Conservation (phyloP, 2,797 vertebrate species). For the Moxostoma hubbsi region DNA sequence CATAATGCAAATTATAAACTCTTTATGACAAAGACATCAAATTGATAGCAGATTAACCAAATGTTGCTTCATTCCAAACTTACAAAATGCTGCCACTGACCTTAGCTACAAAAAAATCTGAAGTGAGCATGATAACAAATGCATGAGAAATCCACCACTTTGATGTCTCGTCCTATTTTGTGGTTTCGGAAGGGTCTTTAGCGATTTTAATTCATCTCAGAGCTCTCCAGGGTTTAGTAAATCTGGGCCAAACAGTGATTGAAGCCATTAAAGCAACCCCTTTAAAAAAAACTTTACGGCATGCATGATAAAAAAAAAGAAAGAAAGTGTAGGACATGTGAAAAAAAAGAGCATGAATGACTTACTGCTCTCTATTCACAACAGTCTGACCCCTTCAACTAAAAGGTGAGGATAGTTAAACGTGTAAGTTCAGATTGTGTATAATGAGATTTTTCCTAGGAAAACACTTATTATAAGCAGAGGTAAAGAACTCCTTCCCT, state of each 20-base stretch:
- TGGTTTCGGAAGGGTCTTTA: slow-evolving; percentile 53
- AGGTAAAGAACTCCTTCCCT: not conserved
- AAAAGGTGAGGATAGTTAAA: slow-evolving; percentile 3
- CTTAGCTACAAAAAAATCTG: slow-evolving; percentile 39
- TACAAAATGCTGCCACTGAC: slow-evolving; percentile 1
- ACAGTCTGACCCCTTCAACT: slow-evolving; percentile 1
- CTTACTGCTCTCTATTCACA: slow-evolving; percentile 19
- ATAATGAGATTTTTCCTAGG: not conserved
- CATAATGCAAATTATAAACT: slow-evolving; percentile 27
- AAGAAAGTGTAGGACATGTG: slow-evolving; percentile 16
- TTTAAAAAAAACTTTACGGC: slow-evolving; percentile 55
- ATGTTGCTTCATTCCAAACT: slow-evolving; percentile 5
- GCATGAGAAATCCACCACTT: slow-evolving; percentile 48
- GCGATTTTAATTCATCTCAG: slow-evolving; percentile 63
- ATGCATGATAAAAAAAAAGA: slow-evolving; percentile 40
- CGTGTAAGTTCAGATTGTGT: not conserved
- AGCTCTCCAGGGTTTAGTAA: slow-evolving; percentile 60
- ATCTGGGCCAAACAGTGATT: slow-evolving; percentile 65
- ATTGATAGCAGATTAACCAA: slow-evolving; percentile 42
- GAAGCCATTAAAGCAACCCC: slow-evolving; percentile 59
- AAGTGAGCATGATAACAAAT: slow-evolving; percentile 48
- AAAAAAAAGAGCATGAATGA: slow-evolving; percentile 1
- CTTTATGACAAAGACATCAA: slow-evolving; percentile 37
- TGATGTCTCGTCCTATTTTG: slow-evolving; percentile 59
- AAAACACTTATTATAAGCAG: not conserved